Evolutionary conservation across 2,797 vertebrate species (phyloP), one percentile per base, ranked within the genome.

Genomic region (Myotis vivesi): DNA sequence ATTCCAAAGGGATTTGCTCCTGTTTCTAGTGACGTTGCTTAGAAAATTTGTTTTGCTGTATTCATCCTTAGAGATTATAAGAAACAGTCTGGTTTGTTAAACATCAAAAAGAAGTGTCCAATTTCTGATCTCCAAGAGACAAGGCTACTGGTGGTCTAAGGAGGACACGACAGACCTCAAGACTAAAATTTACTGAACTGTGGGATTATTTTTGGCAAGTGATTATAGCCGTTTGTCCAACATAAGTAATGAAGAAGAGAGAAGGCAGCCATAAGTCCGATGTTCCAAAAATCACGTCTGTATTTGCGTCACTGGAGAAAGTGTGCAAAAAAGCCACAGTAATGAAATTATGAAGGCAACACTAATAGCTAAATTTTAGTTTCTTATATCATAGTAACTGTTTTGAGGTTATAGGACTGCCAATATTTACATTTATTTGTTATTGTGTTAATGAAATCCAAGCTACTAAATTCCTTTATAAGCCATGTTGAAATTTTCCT

Each of bases 241-340:
- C 95, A 86, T 93, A 97, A 97, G 96, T 97, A 98, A 96, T 97
- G 96, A n/a, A 94, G 76, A 95, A 91, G 92, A 96, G 84, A 95
- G 81, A 95, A 96, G 73, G 87, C 73, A 98, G 97, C 72, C 95
- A 84, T 68, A 89, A 95, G 92, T 83, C 83, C 94, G 93, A 96
- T 30, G 94, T 92, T 98, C 91, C 97, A 98, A 92, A 92, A 93
- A 96, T 90, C 38, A 94, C 30, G 86, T 94, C 97, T 95, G 89
- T 84, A 96, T 76, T 90, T 96, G 90, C 91, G 92, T 97, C 97
- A 96, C 84, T 97, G 96, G 94, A 97, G 97, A 98, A 92, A 98
- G 94, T 15, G 95, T 96, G 92, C 87, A 94, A 96, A 51, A 91
- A 94, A 93, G 96, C 89, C 96, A 96, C 87, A 68, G 89, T 96